Percentiles rank a stretch among this genome's conserved stretches.
phyloP scores from a whole-genome alignment of 64 coral and sea anemone genomes.

The Montipora efflorescens region DNA sequence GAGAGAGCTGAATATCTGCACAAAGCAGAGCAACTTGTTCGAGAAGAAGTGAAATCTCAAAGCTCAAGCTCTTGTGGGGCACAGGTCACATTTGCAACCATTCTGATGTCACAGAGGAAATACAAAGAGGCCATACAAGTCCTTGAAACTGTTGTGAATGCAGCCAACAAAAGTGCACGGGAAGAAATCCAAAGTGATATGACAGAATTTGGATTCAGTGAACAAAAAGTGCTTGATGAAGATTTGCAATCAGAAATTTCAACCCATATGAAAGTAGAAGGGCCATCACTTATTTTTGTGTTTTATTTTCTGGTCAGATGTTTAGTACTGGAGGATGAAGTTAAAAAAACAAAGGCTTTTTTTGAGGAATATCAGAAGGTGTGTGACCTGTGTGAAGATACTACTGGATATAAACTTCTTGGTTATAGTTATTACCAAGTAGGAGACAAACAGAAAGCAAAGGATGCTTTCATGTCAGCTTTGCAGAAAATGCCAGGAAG shows the following conservation, averaged over 20 bases:
- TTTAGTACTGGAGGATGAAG: conserved; percentile 34
- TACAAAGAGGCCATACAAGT: conserved; percentile 59
- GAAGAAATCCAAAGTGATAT: conserved; percentile 57
- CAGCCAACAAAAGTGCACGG: conserved; percentile 11
- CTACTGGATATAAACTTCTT: conserved; percentile 61
- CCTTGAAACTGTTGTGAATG: conserved; percentile 43
- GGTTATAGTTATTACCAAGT: conserved; percentile 63
- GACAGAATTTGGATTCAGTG: conserved; percentile 60
- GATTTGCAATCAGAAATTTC: conserved; percentile 67
- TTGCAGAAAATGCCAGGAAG: conserved; percentile 61
- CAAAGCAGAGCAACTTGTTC: conserved; percentile 45
- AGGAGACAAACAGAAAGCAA: conserved; percentile 53
- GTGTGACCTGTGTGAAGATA: conserved; percentile 59
- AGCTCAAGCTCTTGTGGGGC: conserved; percentile 31
- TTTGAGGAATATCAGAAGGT: conserved; percentile 54
- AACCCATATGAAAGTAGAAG: conserved; percentile 60
- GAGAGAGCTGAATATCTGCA: conserved; percentile 49
- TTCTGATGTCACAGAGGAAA: conserved; percentile 51
- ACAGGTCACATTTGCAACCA: conserved; percentile 45
- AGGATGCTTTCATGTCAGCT: conserved; percentile 47
- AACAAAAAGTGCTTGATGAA: conserved; percentile 53
- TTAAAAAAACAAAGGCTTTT: conserved; percentile 23
- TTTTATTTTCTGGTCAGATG: conserved; percentile 59
- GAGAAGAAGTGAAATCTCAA: conserved; percentile 46
- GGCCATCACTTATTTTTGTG: conserved; percentile 41